A percentile compares a stretch with the other conserved stretches of the same genome.
Evolutionary conservation across 2,113 vertebrate genomes (phyloP).

Genomic region (Prunella fulvescens): DNA sequence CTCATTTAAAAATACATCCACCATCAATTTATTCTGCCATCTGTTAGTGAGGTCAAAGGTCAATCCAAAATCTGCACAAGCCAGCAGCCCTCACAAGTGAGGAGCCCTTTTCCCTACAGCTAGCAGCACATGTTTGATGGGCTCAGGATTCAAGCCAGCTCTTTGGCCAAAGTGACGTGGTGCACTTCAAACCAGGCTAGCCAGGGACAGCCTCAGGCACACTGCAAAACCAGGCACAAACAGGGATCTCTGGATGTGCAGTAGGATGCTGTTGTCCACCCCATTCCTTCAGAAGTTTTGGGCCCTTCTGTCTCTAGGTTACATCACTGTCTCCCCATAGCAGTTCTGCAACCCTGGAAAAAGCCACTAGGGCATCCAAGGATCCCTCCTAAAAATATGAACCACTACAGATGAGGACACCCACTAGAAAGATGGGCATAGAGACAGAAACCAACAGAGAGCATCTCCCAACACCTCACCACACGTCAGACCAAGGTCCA

Average conservation of each 20-base stretch:
- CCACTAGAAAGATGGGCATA: neutral
- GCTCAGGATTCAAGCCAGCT: neutral
- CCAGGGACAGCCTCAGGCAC: neutral
- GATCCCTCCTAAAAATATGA: neutral
- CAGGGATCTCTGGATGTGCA: neutral
- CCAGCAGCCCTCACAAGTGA: neutral
- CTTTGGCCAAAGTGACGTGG: rapidly evolving
- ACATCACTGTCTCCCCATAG: neutral
- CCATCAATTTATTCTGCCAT: neutral
- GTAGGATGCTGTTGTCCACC: neutral
- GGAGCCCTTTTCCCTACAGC: neutral
- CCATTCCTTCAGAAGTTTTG: neutral
- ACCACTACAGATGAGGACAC: neutral
- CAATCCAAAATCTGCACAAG: neutral
- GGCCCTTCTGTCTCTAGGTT: neutral
- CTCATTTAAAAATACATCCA: neutral
- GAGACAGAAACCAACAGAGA: neutral
- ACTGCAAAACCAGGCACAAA: neutral
- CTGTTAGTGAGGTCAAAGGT: neutral
- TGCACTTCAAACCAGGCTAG: neutral
- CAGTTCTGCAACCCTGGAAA: neutral
- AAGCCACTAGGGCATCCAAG: neutral
- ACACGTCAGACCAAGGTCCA: neutral
- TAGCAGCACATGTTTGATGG: neutral
- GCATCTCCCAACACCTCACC: neutral